Evolutionary conservation across 2,888 invertebrate species (phyloP), one percentile per base, ranked within the genome.

Genomic region (Oscheius sp.): DNA sequence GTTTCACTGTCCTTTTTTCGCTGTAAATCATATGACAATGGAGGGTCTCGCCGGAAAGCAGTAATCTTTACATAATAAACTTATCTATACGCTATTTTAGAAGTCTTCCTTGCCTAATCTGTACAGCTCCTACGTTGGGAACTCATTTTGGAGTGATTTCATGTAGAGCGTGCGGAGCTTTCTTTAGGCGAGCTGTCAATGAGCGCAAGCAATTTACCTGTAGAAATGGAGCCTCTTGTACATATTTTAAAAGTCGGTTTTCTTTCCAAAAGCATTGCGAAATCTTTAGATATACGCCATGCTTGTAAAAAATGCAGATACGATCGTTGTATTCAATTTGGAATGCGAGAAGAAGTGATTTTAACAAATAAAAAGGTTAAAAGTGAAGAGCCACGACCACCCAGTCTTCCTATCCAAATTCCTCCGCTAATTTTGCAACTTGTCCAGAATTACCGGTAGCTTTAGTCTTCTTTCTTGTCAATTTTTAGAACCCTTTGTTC

Each of bases 321-420:
- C 90, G 96, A 97, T 90, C 98, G 98, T 90, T 98, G 98, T 90
- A 91, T 98, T 83, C 94, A 93, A 87, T 96, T 96, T 87, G 98
- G 98, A 88, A 98, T 98, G 98, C 97, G 96, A 90, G 91, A 97
- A 68, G 97, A 98, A 92, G 97, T 97, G 98, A 15, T 12, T 42
- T 3, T 42, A 8, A 8, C 4, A 10, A 42, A n/a, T n/a, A n/a
- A n/a, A n/a, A n/a, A n/a, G n/a, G n/a, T n/a, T n/a, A n/a, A n/a
- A n/a, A n/a, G n/a, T n/a, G n/a, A n/a, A n/a, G n/a, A n/a, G n/a
- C n/a, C n/a, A n/a, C n/a, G n/a, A n/a, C n/a, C n/a, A n/a, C n/a
- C n/a, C n/a, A n/a, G n/a, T n/a, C n/a, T n/a, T n/a, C n/a, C n/a
- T n/a, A n/a, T n/a, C n/a, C n/a, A n/a, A n/a, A n/a, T n/a, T n/a